Evolutionary conservation across 2,113 vertebrate species (phyloP), one percentile per base, ranked within the genome.

Genomic region (Petroica traversi): DNA sequence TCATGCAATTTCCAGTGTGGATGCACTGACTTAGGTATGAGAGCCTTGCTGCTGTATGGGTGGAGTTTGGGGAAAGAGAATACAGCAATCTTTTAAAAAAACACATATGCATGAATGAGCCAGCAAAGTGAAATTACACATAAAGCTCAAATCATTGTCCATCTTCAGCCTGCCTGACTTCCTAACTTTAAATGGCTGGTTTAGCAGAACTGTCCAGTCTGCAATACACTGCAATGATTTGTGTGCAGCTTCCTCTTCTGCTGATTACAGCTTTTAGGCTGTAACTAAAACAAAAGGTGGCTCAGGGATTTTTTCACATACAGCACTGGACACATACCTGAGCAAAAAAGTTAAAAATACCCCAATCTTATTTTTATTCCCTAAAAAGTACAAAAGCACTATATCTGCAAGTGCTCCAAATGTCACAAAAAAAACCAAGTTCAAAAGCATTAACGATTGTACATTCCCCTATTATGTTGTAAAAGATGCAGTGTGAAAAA

Each of bases 1-100:
- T 76, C 0, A 0, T 13, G 0, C 24, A 22, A 82, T 68, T 68
- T 63, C n/a, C 54, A 55, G 2, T 3, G 24, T 41, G 33, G 73
- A 48, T 33, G 26, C 3, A 40, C 23, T 55, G 54, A 59, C 19
- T 14, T 16, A 59, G 33, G 2, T 45, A 34, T 6, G 18, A 93
- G n/a, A 5, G 7, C 38, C 58, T 68, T 78, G 31, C 54, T 77
- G 75, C 28, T 58, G 13, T 19, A 20, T 9, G 19, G 34, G 17
- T 62, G 23, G 33, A 46, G 52, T 29, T 18, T 66, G 33, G 2
- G 9, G 26, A 43, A 84, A 33, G 8, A 82, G 14, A 13, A 34
- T 6, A 22, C 25, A 6, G 40, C 8, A 51, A 2, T 31, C 17
- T 41, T 88, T 75, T 64, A 20, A 41, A 79, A 88, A 71, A 31